These are phyloP conservation scores for Hemicrepidius hirtus DNA, from an alignment of 2,888 invertebrate genomes.

Conservation along the genomic window DNA sequence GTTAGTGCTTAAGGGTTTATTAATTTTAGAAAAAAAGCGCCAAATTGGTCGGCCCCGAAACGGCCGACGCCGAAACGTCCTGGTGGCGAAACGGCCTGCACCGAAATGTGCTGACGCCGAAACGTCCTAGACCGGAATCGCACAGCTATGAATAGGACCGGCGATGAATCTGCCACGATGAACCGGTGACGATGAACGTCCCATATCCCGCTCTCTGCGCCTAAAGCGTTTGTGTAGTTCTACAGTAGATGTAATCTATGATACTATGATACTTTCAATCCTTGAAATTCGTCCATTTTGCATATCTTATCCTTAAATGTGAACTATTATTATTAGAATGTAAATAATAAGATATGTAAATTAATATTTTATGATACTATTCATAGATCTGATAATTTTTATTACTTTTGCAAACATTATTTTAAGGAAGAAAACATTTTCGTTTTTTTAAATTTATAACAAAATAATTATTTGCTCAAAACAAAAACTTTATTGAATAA, in stretches of 20 bases:
- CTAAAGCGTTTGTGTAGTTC: not conserved
- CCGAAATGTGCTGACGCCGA: no score
- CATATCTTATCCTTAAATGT: slow-evolving; percentile 63
- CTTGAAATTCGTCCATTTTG: slow-evolving; percentile 63
- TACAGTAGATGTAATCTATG: not conserved
- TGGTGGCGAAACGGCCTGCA: no score
- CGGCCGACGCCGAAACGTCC: no score
- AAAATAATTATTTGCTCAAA: not conserved
- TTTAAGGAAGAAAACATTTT: no score
- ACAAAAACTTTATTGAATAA: not conserved
- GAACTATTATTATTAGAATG: slow-evolving; percentile 53
- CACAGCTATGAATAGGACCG: no score
- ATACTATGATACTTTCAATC: slow-evolving; percentile 24
- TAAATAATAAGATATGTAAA: slow-evolving; percentile 53
- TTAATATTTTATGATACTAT: slow-evolving; percentile 46
- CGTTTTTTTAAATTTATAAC: not conserved
- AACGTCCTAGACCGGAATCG: no score
- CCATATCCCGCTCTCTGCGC: no score
- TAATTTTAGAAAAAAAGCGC: no score
- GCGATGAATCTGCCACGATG: no score
- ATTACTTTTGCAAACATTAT: slow-evolving; percentile 52
- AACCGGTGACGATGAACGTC: no score
- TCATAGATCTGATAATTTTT: slow-evolving; percentile 46
- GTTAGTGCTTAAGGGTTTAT: no score
- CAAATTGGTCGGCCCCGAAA: no score